Conservation (phyloP, 2,113 vertebrate genomes). For the Barbus barbus region DNA sequence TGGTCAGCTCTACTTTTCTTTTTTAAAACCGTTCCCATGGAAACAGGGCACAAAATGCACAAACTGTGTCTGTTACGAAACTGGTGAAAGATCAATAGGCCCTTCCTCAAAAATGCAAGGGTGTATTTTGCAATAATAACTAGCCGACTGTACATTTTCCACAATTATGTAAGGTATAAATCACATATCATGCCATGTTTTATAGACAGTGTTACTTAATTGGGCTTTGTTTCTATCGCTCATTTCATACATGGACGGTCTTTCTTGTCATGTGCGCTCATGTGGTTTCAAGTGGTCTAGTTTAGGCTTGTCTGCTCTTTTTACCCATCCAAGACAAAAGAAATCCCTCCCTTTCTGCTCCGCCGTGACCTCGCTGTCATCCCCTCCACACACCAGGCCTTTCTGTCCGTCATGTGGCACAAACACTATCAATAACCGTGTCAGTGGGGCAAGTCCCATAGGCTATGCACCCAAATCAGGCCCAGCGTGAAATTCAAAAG, state of each 20-base stretch:
- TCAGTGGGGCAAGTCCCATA: constrained; percentile 41
- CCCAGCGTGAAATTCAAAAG: constrained; percentile 54
- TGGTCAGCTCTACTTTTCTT: constrained; percentile 54
- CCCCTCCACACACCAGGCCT: constrained; percentile 27
- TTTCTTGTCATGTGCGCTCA: constrained; percentile 8
- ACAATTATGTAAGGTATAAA: not conserved
- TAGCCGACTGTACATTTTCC: not conserved
- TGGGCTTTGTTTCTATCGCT: not conserved
- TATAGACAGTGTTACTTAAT: not conserved
- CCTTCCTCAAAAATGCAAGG: not conserved
- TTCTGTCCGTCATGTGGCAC: constrained; percentile 54
- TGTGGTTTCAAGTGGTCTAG: constrained; percentile 21
- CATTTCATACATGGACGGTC: not conserved
- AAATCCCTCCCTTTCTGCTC: constrained; percentile 46
- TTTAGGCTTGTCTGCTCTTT: constrained; percentile 32
- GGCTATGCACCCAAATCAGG: constrained; percentile 46
- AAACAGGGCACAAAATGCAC: constrained; percentile 59
- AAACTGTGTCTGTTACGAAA: constrained; percentile 27
- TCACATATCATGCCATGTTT: not conserved
- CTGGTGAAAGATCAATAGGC: not conserved
- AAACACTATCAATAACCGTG: constrained; percentile 57
- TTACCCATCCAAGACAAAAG: constrained; percentile 6
- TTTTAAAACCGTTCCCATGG: constrained; percentile 70
- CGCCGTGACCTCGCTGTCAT: constrained; percentile 47
- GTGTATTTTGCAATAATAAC: not conserved